Percentiles rank a stretch among this genome's conserved stretches.
Conservation (phyloP, 2,888 invertebrate genomes). For the Caenorhabditis auriculariae region DNA sequence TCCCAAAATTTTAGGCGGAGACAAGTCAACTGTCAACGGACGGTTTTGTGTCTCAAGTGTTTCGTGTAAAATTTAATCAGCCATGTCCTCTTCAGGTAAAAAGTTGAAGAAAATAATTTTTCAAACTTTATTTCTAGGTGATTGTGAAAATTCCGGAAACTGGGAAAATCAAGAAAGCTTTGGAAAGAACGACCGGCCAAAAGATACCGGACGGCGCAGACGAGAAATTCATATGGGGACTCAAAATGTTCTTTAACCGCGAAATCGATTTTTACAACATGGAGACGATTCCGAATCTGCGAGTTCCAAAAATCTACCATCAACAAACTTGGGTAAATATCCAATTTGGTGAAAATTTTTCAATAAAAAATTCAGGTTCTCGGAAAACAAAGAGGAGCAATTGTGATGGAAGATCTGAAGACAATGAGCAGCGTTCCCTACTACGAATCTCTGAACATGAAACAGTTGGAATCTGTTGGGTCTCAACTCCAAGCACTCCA, state of each 20-base stretch:
- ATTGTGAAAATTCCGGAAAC: slow-evolving; percentile 43
- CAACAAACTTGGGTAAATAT: slow-evolving; percentile 24
- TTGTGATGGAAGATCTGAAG: slow-evolving; percentile 33
- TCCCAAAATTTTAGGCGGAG: slow-evolving; percentile 1
- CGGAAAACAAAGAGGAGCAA: slow-evolving; percentile 19
- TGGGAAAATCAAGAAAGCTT: slow-evolving; percentile 25
- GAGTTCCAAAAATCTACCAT: slow-evolving; percentile 19
- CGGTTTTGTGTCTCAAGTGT: slow-evolving; percentile 40
- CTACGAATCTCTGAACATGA: slow-evolving; percentile 26
- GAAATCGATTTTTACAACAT: slow-evolving; percentile 33
- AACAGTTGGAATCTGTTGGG: slow-evolving; percentile 25
- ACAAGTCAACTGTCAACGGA: slow-evolving; percentile 27
- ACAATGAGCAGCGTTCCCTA: slow-evolving; percentile 35
- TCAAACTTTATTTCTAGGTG: slow-evolving; percentile 12
- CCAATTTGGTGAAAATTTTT: not conserved
- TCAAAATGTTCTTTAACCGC: slow-evolving; percentile 31
- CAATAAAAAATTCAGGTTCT: slow-evolving; percentile 5
- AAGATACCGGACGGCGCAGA: slow-evolving; percentile 27
- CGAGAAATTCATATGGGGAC: slow-evolving; percentile 26
- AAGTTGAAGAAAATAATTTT: slow-evolving; percentile 11
- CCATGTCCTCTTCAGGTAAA: slow-evolving; percentile 10
- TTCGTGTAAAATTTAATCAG: slow-evolving; percentile 19
- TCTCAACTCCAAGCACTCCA: slow-evolving; percentile 24
- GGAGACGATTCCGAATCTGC: slow-evolving; percentile 24
- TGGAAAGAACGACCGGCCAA: slow-evolving; percentile 20